Conservation (phyloP, 1,140 invertebrate genomes). For the Philopotamus ludificatus region DNA sequence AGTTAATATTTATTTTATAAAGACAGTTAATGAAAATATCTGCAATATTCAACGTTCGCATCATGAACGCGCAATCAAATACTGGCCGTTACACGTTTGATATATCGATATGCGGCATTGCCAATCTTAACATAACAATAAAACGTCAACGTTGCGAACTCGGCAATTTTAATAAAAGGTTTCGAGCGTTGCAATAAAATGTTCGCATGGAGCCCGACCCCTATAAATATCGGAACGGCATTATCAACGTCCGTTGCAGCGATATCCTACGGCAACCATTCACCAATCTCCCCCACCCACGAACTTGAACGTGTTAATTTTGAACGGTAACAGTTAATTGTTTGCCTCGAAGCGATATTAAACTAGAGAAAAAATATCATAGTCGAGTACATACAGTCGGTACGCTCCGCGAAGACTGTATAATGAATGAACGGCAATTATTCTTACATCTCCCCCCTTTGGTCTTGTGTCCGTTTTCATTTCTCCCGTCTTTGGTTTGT, state of each 20-base stretch:
- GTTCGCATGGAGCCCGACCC: slow-evolving; percentile 16
- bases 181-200: slow-evolving; percentile 8
- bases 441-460: slow-evolving; percentile 45
- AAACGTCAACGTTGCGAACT: neutral
- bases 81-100: too few relatives aligned
- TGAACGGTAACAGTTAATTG: slow-evolving; percentile 45
- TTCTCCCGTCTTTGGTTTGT: slow-evolving; percentile 16
- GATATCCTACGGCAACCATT: too few relatives aligned
- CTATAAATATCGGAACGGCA: slow-evolving; percentile 23
- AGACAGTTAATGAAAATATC: too few relatives aligned
- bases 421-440: slow-evolving; percentile 52
- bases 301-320: too few relatives aligned
- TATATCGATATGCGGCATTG: too few relatives aligned
- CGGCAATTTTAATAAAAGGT: slow-evolving; percentile 12
- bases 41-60: too few relatives aligned
- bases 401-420: slow-evolving; percentile 45
- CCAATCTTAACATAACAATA: neutral
- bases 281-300: too few relatives aligned
- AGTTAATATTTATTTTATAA: too few relatives aligned
- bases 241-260: slow-evolving; percentile 23
- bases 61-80: too few relatives aligned
- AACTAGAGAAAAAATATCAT: slow-evolving; percentile 29
- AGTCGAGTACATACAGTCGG: neutral
- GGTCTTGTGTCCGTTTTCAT: slow-evolving; percentile 36
- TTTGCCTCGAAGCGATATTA: slow-evolving; percentile 48